Evolutionary conservation across 2,113 vertebrate species (phyloP).

Genomic region (Oryzias javanicus): DNA sequence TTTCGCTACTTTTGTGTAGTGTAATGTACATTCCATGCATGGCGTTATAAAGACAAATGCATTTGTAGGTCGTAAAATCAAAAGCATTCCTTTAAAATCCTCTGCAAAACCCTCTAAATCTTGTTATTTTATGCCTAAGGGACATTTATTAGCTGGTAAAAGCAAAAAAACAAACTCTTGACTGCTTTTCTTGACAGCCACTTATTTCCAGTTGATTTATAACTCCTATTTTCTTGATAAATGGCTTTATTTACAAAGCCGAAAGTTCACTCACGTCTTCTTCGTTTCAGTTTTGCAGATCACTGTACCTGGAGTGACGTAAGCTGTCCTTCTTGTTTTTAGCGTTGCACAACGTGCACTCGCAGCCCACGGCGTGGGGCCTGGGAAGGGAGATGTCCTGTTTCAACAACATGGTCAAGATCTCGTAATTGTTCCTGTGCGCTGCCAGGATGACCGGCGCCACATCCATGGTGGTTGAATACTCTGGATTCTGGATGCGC

Average conservation of each 20-base stretch:
- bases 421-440: slow-evolving; percentile 98
- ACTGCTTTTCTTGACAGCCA: slow-evolving; percentile 19
- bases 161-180: slow-evolving; percentile 17
- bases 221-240: slow-evolving; percentile 11
- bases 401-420: slow-evolving; percentile 97
- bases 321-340: slow-evolving; percentile 99
- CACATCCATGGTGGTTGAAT: slow-evolving; percentile 98
- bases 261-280: not conserved
- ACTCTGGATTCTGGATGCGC: slow-evolving; percentile 96
- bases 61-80: not conserved
- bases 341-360: slow-evolving; percentile 95
- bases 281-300: not conserved
- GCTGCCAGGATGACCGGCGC: slow-evolving; percentile 98
- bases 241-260: not conserved
- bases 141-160: slow-evolving; percentile 11
- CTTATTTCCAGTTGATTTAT: slow-evolving; percentile 19
- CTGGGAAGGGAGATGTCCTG: slow-evolving; percentile 96
- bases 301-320: slow-evolving; percentile 88
- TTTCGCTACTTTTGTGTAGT: not conserved
- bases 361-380: slow-evolving; percentile 96
- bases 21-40: no score
- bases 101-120: slow-evolving; percentile 3
- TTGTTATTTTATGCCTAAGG: no score
- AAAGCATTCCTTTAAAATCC: slow-evolving; percentile 2
- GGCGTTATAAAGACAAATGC: not conserved